These are phyloP conservation scores for Siderastrea siderea DNA, from an alignment of 92 coral and sea anemone species.

Conservation along the genomic window DNA sequence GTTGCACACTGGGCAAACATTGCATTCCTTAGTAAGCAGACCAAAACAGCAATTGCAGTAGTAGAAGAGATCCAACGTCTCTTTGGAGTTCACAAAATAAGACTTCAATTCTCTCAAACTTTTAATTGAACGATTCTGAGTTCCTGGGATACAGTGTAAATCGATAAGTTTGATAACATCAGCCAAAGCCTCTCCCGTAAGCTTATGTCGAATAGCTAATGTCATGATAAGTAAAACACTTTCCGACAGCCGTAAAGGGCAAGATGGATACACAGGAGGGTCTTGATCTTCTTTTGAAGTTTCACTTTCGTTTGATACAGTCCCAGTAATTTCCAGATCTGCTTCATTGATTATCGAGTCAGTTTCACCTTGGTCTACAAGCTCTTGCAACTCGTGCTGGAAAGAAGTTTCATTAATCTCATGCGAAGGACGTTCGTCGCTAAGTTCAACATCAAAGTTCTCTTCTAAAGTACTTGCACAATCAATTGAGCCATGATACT, in stretches of 20 bases:
- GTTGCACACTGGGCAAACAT: conserved; percentile 30
- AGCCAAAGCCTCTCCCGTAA: conserved; percentile 27
- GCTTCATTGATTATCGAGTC: no score
- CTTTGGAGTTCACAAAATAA: conserved; percentile 9
- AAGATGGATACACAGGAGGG: conserved; percentile 16
- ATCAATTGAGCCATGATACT: no score
- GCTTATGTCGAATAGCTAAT: conserved; percentile 27
- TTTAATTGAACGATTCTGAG: background rate
- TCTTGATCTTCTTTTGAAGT: background rate
- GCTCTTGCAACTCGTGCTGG: no score
- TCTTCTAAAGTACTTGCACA: no score
- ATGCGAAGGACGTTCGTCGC: no score
- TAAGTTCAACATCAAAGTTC: no score
- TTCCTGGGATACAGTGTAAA: conserved; percentile 37
- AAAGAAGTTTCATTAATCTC: no score
- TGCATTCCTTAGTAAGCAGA: conserved; percentile 2
- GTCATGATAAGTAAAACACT: no score
- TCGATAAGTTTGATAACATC: no score
- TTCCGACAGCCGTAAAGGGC: conserved; percentile 11
- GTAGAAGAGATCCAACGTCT: background rate
- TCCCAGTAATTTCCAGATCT: no score
- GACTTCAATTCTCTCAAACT: no score
- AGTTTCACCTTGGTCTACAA: no score
- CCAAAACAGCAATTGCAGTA: conserved; percentile 30
- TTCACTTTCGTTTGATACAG: background rate